These are phyloP conservation scores for Eupithecia subumbrata DNA, from an alignment of 2,888 invertebrate species.

Conservation along the genomic window DNA sequence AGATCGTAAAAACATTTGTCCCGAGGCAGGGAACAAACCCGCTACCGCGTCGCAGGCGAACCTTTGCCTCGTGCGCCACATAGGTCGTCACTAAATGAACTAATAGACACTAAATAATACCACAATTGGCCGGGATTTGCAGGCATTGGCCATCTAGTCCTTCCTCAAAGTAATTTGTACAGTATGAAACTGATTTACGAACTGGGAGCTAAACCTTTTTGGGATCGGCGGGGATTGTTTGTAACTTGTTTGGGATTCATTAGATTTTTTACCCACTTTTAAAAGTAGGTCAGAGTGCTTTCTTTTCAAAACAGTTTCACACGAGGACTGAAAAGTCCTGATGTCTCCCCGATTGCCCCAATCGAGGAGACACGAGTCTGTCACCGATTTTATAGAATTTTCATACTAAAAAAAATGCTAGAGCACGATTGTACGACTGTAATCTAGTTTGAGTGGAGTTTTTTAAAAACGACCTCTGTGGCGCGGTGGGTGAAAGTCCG, in stretches of 20 bases:
- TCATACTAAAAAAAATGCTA: background rate
- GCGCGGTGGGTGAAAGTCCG: background rate
- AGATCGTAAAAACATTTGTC: background rate
- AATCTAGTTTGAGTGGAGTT: background rate
- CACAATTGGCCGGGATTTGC: background rate
- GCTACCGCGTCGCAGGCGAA: background rate
- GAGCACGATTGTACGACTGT: background rate
- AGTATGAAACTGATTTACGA: slow-evolving; percentile 15
- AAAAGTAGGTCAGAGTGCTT: slow-evolving; percentile 21
- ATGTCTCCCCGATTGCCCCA: too few relatives aligned
- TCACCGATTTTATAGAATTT: background rate
- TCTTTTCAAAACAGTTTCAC: background rate
- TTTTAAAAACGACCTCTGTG: background rate
- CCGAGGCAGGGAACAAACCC: background rate
- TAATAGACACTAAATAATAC: background rate
- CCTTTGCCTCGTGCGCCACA: background rate
- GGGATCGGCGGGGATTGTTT: background rate
- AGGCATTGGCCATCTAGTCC: background rate
- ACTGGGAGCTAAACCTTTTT: background rate
- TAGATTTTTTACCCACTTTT: background rate
- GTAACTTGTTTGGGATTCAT: background rate
- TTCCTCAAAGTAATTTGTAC: slow-evolving; percentile 32
- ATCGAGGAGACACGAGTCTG: too few relatives aligned
- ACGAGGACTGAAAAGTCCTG: background rate
- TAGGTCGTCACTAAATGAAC: background rate